phyloP scores from a whole-genome alignment of 2,113 vertebrate species.

The Xenopus laevis region DNA sequence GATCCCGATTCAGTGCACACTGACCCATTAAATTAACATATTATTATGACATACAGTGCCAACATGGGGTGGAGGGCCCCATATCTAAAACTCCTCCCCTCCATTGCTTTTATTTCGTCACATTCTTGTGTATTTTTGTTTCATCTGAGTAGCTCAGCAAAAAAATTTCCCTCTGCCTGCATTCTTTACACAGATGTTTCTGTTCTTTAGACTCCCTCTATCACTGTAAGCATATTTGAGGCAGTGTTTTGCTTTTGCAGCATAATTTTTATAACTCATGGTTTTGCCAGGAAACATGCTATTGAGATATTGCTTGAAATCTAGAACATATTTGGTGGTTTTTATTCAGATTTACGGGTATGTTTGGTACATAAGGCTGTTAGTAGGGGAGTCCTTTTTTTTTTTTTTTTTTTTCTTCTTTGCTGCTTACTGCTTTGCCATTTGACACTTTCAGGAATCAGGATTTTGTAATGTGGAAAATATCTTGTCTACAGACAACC shows the following conservation, averaged over 20 bases:
- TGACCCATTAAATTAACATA: too few relatives aligned
- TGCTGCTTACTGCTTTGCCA: neutral
- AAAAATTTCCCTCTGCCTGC: too few relatives aligned
- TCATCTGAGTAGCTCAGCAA: too few relatives aligned
- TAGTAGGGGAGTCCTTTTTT: neutral
- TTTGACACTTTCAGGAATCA: slow-evolving; percentile 18
- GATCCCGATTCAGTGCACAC: too few relatives aligned
- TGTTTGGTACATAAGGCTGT: neutral
- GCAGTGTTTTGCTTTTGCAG: neutral
- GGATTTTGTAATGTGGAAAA: slow-evolving; percentile 20
- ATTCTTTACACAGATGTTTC: too few relatives aligned
- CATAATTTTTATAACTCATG: neutral
- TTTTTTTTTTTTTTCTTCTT: neutral
- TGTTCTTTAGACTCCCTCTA: too few relatives aligned
- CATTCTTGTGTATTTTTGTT: too few relatives aligned
- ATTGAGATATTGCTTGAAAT: neutral
- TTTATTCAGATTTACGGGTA: neutral
- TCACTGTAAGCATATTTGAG: too few relatives aligned
- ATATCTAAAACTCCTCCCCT: too few relatives aligned
- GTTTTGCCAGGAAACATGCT: neutral
- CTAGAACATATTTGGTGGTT: neutral
- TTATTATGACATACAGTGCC: too few relatives aligned
- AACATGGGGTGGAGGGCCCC: too few relatives aligned
- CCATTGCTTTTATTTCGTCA: too few relatives aligned
- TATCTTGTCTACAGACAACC: slow-evolving; percentile 11